Base-by-base conservation (phyloP, 2,113 vertebrate genomes). In the Canis aureus region DNA sequence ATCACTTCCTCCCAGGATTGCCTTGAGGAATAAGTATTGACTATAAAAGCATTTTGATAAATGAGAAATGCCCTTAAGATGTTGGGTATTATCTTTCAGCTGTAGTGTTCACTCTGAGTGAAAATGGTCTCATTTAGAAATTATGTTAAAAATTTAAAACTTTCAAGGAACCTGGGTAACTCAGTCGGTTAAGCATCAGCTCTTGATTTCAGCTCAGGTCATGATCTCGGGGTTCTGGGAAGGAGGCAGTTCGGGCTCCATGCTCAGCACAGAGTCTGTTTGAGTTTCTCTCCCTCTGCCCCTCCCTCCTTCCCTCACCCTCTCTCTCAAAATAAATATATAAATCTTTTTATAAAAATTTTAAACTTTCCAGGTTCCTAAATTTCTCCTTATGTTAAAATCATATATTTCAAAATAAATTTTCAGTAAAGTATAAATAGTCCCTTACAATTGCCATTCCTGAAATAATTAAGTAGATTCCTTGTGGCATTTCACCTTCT, bases 381-480 rank as follows among this genome's bases (percentile, higher is more conserved):
- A 94, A 71, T 67, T 25, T 89, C 25, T 74, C 29, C 88, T 69
- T 62, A 32, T 29, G 5, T 38, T 66, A 96, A 67, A 83, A 80
- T 89, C 23, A 60, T 5, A 62, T 78, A 66, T 94, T 89, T 86
- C 81, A 87, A 69, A 94, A 71, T 73, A 27, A 11, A 57, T 86
- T 85, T 90, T 84, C 55, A 87, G 43, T n/a, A 89, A 94, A 60
- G 11, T 94, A 69, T 78, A 38, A 93, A 55, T 16, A 19, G 60
- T 27, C 27, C 38, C 98, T 98, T 98, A 98, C 98, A 67, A 98
- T 98, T 73, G 98, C 96, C 98, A 98, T 98, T 95, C 98, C 98
- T 32, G 98, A 99, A 95, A 98, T 98, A 85, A 98, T 98, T 57
- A 98, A 67, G 89, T 98, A 98, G 94, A 99, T 98, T 97, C 98